These are phyloP conservation scores for Clanis bilineata DNA, from an alignment of 2,888 invertebrate species.

Conservation along the genomic window DNA sequence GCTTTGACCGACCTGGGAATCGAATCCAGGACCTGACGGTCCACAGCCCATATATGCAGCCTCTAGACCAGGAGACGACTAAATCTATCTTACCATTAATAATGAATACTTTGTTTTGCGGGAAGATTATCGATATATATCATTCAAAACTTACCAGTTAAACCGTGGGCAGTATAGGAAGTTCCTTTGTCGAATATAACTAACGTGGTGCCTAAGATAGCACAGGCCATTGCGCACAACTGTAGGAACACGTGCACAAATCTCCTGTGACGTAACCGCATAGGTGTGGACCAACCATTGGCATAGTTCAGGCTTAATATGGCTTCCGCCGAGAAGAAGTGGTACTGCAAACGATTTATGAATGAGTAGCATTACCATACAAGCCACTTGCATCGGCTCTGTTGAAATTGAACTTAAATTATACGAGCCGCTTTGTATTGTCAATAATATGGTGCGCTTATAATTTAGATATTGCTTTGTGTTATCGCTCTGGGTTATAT, in stretches of 20 bases:
- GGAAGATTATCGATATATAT: not conserved
- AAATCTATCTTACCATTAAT: too few species aligned
- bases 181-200: constrained; percentile 28
- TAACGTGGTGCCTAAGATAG: constrained; percentile 33
- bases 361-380: constrained; percentile 11
- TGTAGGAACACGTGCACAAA: constrained; percentile 45
- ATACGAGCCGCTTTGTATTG: constrained; percentile 5
- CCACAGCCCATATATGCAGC: too few species aligned
- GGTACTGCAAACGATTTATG: constrained; percentile 41
- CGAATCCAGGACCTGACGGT: too few species aligned
- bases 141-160: constrained; percentile 37
- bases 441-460: constrained; percentile 12
- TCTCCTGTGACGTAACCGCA: constrained; percentile 42
- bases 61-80: too few species aligned
- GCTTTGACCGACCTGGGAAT: too few species aligned
- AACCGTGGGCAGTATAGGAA: constrained; percentile 35
- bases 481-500: not conserved
- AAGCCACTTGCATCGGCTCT: constrained; percentile 2
- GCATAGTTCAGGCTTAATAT: constrained; percentile 50
- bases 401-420: constrained; percentile 7
- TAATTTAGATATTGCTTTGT: constrained; percentile 13
- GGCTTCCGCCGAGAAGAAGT: constrained; percentile 54
- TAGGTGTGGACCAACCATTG: constrained; percentile 56
- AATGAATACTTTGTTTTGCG: too few species aligned
- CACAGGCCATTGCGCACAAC: constrained; percentile 39